Conservation (phyloP, 1,140 invertebrate species). For the Triops cancriformis region DNA sequence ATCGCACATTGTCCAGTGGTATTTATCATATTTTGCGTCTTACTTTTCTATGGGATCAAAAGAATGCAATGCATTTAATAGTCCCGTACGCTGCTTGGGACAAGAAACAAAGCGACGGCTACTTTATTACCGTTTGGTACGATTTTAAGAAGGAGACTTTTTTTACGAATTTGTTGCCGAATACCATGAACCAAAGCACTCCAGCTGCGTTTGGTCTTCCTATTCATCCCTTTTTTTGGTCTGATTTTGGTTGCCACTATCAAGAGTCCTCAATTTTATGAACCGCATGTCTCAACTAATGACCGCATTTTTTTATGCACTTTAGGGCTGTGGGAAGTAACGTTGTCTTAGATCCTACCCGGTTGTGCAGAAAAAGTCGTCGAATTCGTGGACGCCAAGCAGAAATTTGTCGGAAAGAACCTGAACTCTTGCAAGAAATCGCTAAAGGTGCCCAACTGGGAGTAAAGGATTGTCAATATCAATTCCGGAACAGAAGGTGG, state of each 20-base stretch:
- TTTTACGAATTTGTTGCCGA: not conserved
- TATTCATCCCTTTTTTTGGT: not conserved
- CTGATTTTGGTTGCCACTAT: not conserved
- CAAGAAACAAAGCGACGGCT: no score
- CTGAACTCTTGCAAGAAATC: slow-evolving; percentile 64
- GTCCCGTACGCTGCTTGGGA: no score
- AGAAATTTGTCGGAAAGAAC: slow-evolving; percentile 64
- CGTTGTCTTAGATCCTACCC: slow-evolving; percentile 74
- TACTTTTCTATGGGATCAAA: no score
- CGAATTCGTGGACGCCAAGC: slow-evolving; percentile 54
- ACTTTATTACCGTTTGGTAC: no score
- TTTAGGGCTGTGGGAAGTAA: slow-evolving; percentile 52
- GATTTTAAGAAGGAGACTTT: not conserved
- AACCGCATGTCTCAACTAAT: slow-evolving; percentile 1
- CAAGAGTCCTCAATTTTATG: not conserved
- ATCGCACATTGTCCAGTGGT: no score
- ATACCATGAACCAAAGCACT: not conserved
- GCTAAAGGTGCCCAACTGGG: slow-evolving; percentile 63
- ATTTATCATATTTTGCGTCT: no score
- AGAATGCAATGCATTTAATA: no score
- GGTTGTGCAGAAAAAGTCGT: slow-evolving; percentile 73
- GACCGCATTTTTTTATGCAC: not conserved
- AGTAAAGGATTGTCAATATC: slow-evolving; percentile 71
- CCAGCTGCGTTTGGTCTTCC: not conserved
- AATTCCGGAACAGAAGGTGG: slow-evolving; percentile 72